Evolutionary conservation across 2,888 invertebrate genomes (phyloP), one percentile per base, ranked within the genome.

Genomic region (Corbicula japonica): DNA sequence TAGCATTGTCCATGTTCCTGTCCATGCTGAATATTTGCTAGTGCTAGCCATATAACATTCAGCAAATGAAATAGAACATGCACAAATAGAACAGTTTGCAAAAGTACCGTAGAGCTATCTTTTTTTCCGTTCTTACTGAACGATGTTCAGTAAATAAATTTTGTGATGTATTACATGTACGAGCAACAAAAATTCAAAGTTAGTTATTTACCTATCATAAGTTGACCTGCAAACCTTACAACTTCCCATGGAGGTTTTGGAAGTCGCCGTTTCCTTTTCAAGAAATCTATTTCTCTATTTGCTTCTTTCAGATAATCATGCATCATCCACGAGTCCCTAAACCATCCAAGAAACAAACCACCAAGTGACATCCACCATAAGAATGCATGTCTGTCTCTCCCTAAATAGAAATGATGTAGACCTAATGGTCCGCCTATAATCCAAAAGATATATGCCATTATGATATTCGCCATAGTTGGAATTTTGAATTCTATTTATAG

Each of bases 321-420:
- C 72, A 99, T 96, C 81, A 96, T 68, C 88, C 97, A 97, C 1
- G 97, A 93, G 93, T 99, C 99, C 8, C 96, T 95, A 0, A 98
- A 87, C 97, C 98, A 98, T 12, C 98, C 98, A 21, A 97, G 90
- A 0, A 97, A 97, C 91, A 97, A 97, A 3, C 92, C 98, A 32
- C 90, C 98, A 23, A 97, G 94, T 0, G 97, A 97, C 76, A 96
- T 96, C 96, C 97, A 97, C 95, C 97, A 97, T 0, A 98, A 95
- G 91, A 98, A 97, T 0, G 97, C 98, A 88, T 99, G 99, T 30
- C 96, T 95, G 93, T 98, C 97, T 72, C 98, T 95, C 68, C 96
- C 95, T 82, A 99, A 94, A 94, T 99, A 99, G 90, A 98, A 95
- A 92, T 98, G 97, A 94, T 99, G 99, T 6, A 97, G 94, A 0